phyloP scores from a whole-genome alignment of 2,113 vertebrate species.

The Sisor rabdophorus region DNA sequence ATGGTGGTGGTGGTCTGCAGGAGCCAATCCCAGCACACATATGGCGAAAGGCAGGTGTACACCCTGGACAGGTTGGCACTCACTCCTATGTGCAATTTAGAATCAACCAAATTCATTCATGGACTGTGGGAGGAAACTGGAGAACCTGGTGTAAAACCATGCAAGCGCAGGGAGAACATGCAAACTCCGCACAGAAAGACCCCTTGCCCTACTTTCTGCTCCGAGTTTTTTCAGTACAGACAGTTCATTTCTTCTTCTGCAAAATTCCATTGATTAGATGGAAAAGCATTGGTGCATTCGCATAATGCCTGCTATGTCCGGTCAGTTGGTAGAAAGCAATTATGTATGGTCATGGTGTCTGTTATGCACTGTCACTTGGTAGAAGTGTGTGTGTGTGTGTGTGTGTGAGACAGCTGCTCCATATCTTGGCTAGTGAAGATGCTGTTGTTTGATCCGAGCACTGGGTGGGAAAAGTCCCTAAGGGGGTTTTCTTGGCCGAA shows the following conservation, averaged over 20 bases:
- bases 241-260: background rate
- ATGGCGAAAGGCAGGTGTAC: no score
- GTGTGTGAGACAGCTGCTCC: conserved; percentile 34
- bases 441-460: background rate
- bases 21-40: no score
- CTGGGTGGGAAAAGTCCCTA: background rate
- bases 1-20: no score
- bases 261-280: background rate
- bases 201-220: no score
- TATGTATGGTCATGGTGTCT: background rate
- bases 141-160: no score
- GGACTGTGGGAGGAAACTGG: no score
- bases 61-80: no score
- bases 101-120: no score
- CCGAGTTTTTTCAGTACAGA: background rate
- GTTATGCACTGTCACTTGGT: background rate
- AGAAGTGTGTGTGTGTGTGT: background rate
- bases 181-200: no score
- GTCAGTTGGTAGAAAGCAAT: background rate
- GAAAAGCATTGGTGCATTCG: background rate
- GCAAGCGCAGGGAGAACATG: no score
- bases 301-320: background rate
- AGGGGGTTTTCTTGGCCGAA: conserved; percentile 7
- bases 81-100: no score
- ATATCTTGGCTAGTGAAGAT: conserved; percentile 5